These are phyloP conservation scores for Ornithorhynchus anatinus DNA, from an alignment of 2,113 vertebrate species.

Conservation along the genomic window DNA sequence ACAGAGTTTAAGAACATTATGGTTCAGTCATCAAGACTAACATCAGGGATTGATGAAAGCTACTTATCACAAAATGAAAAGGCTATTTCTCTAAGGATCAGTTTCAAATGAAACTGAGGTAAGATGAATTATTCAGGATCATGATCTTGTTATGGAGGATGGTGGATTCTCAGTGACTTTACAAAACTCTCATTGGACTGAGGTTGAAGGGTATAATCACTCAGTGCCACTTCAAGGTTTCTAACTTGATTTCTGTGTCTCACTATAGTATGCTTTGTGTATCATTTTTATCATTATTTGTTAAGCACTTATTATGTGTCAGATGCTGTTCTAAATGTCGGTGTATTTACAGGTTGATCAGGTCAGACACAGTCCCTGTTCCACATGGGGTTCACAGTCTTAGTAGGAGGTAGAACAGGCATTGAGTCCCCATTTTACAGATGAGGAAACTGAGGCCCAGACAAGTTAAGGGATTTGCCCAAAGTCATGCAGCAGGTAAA, in stretches of 20 bases:
- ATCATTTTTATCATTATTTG: no score
- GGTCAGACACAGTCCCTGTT: no score
- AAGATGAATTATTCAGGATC: slow-evolving; percentile 73
- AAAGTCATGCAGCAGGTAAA: no score
- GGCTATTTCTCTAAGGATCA: slow-evolving; percentile 50
- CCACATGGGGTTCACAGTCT: no score
- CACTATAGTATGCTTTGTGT: no score
- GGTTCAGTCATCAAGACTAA: slow-evolving; percentile 54
- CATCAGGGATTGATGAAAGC: slow-evolving; percentile 21
- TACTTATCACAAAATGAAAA: slow-evolving; percentile 36
- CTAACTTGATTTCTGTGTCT: slow-evolving; percentile 1
- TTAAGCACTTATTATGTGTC: no score
- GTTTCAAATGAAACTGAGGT: slow-evolving; percentile 48
- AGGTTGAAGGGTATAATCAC: neutral
- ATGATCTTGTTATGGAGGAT: slow-evolving; percentile 37
- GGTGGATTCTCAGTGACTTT: slow-evolving; percentile 56
- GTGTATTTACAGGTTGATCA: no score
- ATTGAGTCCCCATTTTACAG: no score
- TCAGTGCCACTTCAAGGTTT: slow-evolving; percentile 39
- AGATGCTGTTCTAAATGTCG: no score
- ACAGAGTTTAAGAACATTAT: slow-evolving; percentile 38
- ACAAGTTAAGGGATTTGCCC: no score
- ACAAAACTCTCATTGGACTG: slow-evolving; percentile 43
- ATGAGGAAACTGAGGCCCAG: no score
- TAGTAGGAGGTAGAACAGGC: no score